A percentile compares a stretch with the other conserved stretches of the same genome.
These are phyloP conservation scores for Syrmaticus mikado DNA, from an alignment of 2,113 vertebrate species.

Conservation along the genomic window DNA sequence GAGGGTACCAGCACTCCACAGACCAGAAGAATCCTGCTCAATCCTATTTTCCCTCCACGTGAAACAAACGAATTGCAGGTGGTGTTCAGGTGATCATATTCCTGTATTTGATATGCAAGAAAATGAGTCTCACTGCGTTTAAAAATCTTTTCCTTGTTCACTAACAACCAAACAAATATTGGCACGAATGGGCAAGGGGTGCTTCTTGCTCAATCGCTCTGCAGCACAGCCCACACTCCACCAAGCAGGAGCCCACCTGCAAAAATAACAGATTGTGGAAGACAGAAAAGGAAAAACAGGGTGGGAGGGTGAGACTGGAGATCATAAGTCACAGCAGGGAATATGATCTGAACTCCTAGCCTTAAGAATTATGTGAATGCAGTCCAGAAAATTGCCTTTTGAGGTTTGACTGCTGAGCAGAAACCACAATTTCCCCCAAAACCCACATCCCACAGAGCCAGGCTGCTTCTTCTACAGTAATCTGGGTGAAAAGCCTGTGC, in stretches of 20 bases:
- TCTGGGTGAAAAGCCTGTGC: not conserved
- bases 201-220: fast-evolving
- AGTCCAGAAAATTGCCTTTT: fast-evolving
- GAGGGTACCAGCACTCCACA: not conserved
- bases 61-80: not conserved
- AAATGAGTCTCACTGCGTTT: not conserved
- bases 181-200: fast-evolving
- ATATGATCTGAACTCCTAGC: fast-evolving
- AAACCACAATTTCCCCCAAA: not conserved
- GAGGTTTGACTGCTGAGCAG: not conserved
- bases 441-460: not conserved
- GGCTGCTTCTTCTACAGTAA: not conserved
- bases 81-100: not conserved
- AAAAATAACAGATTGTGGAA: not conserved
- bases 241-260: not conserved
- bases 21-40: not conserved
- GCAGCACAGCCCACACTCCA: fast-evolving
- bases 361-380: not conserved
- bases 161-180: not conserved
- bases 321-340: not conserved
- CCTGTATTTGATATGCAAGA: not conserved
- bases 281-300: not conserved
- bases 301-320: not conserved
- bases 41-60: not conserved
- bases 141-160: not conserved